Base-by-base conservation (phyloP, 2,113 vertebrate genomes). In the Nibea albiflora region DNA sequence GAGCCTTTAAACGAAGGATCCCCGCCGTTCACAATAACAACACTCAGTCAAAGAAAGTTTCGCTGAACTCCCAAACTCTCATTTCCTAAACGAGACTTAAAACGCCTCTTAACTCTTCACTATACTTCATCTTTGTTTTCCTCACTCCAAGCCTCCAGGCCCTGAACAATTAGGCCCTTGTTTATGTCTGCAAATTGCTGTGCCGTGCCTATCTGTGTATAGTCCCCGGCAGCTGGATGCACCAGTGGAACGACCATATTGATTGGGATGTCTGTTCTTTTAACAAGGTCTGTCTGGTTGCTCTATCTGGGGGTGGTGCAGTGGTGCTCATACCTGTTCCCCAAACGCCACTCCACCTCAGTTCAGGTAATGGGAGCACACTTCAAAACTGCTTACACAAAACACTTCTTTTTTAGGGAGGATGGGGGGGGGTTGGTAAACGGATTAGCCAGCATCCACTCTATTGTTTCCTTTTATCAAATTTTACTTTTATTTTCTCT, bases 281-380 rank as follows among this genome's bases (percentile, higher is more conserved):
- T 94, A 94, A 94, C 92, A 93, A 94, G 91, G 92, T 90, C 91
- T 90, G 90, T 93, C 90, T 92, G 92, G 70, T 80, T 81, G 71
- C 74, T 84, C 83, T 83, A 85, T 84, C 81, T 53, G 61, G 73
- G 86, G 80, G 88, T 72, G 80, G 88, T 72, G 73, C 76, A 61
- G 74, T 54, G 22, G 58, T 8, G 71, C 79, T 90, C 90, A 73
- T 89, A 90, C 86, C 81, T 84, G 86, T 68, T 90, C 92, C 90
- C 92, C 28, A 78, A 93, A 87, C 80, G 66, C 84, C 44, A 78
- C 83, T 88, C 81, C 73, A 76, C 86, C 87, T 89, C 80, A 58
- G 54, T 69, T 64, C 80, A 84, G 86, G 90, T 90, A 92, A 94
- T 91, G 73, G 83, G 71, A 68, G 52, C 53, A 83, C 84, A 78